Evolutionary conservation across 2,888 invertebrate species (phyloP), one percentile per base, ranked within the genome.

Genomic region (Eulithis prunata): DNA sequence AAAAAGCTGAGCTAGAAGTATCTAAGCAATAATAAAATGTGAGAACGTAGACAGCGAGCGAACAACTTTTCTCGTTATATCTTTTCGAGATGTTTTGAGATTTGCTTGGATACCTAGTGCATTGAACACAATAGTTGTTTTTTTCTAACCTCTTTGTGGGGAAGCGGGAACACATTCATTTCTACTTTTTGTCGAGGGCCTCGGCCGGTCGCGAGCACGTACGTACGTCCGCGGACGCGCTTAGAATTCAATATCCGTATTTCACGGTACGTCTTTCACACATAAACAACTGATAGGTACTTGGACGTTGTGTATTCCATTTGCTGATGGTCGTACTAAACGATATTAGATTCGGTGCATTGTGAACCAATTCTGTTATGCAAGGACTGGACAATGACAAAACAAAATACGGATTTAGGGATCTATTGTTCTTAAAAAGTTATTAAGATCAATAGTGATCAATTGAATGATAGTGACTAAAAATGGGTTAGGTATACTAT

Each of bases 201-300:
- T 56, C 49, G 49, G 32, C 36, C 81, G 86, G 85, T 85, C 85
- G 85, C 79, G 78, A 76, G 78, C 90, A 90, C 90, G 91, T 91
- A 84, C 87, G 75, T 78, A 83, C 80, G 81, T 83, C 83, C 82
- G 81, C 66, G 78, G 79, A 89, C 88, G 85, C 88, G 88, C 83
- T 84, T 82, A 78, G 90, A 90, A 90, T 90, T 89, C 88, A 89
- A 89, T 91, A 88, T 87, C 79, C 80, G 79, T 82, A 83, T 83
- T 90, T 84, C 80, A 82, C 80, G 81, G 83, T 78, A 81, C 84
- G 78, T 83, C 81, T 84, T 84, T 80, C 80, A 76, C 81, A 85
- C 83, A 85, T 61, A 86, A 86, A 83, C 81, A 79, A 78, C 78
- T 77, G 72, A 78, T 77, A 82, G 79, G 80, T 82, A 78, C 78